A percentile compares a stretch with the other conserved stretches of the same genome.
Conservation (phyloP, 2,113 vertebrate species). For the Sterrhoptilus dennistouni region DNA sequence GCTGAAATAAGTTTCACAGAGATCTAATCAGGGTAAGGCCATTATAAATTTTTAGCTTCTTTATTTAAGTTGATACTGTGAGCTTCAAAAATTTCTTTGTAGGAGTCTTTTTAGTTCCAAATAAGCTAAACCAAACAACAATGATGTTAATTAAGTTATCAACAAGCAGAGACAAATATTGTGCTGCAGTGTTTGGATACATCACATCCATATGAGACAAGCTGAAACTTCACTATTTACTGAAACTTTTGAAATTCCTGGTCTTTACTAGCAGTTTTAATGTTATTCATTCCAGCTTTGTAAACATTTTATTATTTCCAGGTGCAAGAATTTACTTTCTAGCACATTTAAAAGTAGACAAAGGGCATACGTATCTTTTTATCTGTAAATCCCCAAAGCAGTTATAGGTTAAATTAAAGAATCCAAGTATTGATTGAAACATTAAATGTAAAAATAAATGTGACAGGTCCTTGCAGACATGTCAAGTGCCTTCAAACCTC, state of each 20-base stretch:
- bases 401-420: conserved; percentile 24
- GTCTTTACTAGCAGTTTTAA: background rate
- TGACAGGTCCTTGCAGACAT: background rate
- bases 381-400: background rate
- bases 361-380: background rate
- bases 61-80: background rate
- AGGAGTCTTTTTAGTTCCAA: background rate
- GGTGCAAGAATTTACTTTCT: background rate
- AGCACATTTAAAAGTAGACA: background rate
- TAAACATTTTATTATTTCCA: background rate
- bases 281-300: background rate
- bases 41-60: background rate
- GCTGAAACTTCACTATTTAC: background rate
- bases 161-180: background rate
- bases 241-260: background rate
- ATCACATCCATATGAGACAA: background rate
- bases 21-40: background rate
- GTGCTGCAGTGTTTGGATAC: background rate
- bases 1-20: background rate
- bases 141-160: background rate
- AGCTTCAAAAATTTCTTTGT: background rate
- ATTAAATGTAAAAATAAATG: conserved; percentile 43
- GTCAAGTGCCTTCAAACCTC: background rate
- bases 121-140: background rate
- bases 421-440: conserved; percentile 25